A percentile compares a stretch with the other conserved stretches of the same genome.
These are phyloP conservation scores for Bedellia somnulentella DNA, from an alignment of 2,888 invertebrate species.

Conservation along the genomic window DNA sequence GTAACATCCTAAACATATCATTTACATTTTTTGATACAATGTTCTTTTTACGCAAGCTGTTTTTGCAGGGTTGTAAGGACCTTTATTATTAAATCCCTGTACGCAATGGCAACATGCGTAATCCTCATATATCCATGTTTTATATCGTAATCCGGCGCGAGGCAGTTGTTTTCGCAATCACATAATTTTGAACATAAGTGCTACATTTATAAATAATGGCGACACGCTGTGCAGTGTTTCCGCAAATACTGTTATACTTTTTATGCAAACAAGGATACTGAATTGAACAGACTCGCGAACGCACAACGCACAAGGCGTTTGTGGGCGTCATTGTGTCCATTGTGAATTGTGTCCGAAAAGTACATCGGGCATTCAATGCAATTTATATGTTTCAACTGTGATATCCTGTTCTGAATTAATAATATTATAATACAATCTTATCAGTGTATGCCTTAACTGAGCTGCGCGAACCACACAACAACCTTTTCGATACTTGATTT, in stretches of 20 bases:
- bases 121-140: conserved; percentile 6
- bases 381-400: no score
- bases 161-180: conserved; percentile 12
- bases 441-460: no score
- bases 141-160: conserved; percentile 5
- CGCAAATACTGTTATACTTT: conserved; percentile 21
- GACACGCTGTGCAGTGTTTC: conserved; percentile 1
- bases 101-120: conserved; percentile 7
- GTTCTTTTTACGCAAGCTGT: no score
- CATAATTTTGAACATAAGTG: conserved; percentile 6
- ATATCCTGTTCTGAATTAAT: no score
- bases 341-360: conserved; percentile 5
- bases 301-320: not conserved
- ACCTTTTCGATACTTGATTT: no score
- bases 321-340: conserved; percentile 5
- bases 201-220: conserved; percentile 3
- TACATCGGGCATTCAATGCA: no score
- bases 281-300: conserved; percentile 14
- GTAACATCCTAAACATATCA: no score
- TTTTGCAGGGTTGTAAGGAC: no score
- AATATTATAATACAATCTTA: no score
- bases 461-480: no score
- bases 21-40: no score
- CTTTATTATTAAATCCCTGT: no score
- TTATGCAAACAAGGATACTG: conserved; percentile 22